These are phyloP conservation scores for Dufourea novaeangliae DNA, from an alignment of 1,140 invertebrate species.

Conservation along the genomic window DNA sequence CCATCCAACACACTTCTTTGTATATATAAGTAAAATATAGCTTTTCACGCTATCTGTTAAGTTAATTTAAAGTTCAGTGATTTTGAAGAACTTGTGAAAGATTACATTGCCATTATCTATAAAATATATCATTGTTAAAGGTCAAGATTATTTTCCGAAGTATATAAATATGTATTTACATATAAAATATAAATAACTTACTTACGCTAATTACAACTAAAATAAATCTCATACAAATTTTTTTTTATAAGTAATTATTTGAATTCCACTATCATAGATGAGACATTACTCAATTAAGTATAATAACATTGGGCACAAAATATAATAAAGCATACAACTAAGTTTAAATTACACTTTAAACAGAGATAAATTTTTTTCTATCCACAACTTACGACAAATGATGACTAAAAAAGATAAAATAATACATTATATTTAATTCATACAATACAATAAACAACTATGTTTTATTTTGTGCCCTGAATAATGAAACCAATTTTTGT, in stretches of 20 bases:
- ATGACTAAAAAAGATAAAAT: not conserved
- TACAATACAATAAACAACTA: not conserved
- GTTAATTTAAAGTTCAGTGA: not conserved
- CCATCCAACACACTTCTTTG: not conserved
- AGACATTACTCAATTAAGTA: slow-evolving; percentile 12
- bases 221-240: slow-evolving; percentile 37
- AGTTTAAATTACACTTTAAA: not conserved
- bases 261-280: slow-evolving; percentile 8
- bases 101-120: slow-evolving; percentile 3
- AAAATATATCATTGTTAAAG: slow-evolving; percentile 28
- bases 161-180: slow-evolving; percentile 51
- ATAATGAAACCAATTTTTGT: not conserved
- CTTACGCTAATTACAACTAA: slow-evolving; percentile 33
- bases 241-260: slow-evolving; percentile 19
- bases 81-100: slow-evolving; percentile 10
- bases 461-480: slow-evolving; percentile 3
- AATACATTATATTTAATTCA: not conserved
- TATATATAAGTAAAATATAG: slow-evolving; percentile 11
- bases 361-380: slow-evolving; percentile 3
- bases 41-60: not conserved
- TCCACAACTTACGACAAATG: not conserved
- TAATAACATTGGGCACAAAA: slow-evolving; percentile 1
- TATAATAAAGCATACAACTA: not conserved
- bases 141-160: slow-evolving; percentile 44
- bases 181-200: slow-evolving; percentile 56